Evolutionary conservation across 92 coral and sea anemone species (phyloP).

Genomic region (Epizoanthus illoricatus): DNA sequence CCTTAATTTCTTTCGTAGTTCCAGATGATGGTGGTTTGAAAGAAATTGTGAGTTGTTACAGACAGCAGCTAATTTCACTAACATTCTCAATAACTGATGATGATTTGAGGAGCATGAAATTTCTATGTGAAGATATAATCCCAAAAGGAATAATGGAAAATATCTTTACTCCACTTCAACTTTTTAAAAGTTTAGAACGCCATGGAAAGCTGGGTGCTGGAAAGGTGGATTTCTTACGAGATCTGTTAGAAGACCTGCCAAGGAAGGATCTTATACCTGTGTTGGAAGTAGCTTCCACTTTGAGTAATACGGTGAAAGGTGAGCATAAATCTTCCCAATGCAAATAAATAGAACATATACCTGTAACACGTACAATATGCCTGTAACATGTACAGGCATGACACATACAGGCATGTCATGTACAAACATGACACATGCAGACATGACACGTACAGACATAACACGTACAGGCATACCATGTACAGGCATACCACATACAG

Average conservation of each 20-base stretch:
- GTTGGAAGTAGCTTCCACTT: constrained; percentile 11
- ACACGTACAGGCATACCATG: no score
- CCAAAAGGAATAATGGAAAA: constrained; percentile 33
- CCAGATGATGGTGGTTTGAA: not conserved
- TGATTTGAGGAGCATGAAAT: constrained; percentile 46
- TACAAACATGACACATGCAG: no score
- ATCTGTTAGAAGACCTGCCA: constrained; percentile 37
- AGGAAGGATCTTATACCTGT: constrained; percentile 46
- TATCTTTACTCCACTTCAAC: constrained; percentile 29
- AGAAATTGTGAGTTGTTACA: constrained; percentile 16
- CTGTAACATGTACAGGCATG: no score
- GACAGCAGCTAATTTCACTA: constrained; percentile 39
- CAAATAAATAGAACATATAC: no score
- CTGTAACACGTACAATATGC: no score
- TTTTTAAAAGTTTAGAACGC: constrained; percentile 51
- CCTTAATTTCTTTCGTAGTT: not conserved
- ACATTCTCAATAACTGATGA: constrained; percentile 35
- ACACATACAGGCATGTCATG: no score
- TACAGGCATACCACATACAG: no score
- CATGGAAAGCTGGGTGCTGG: constrained; percentile 35
- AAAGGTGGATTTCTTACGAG: constrained; percentile 26
- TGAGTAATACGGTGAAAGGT: constrained; percentile 13
- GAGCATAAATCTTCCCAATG: not conserved
- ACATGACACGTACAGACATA: no score
- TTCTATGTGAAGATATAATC: constrained; percentile 37